Evolutionary conservation across 1,140 invertebrate species (phyloP), one percentile per base, ranked within the genome.

Genomic region (Chrysomallon squamiferum): DNA sequence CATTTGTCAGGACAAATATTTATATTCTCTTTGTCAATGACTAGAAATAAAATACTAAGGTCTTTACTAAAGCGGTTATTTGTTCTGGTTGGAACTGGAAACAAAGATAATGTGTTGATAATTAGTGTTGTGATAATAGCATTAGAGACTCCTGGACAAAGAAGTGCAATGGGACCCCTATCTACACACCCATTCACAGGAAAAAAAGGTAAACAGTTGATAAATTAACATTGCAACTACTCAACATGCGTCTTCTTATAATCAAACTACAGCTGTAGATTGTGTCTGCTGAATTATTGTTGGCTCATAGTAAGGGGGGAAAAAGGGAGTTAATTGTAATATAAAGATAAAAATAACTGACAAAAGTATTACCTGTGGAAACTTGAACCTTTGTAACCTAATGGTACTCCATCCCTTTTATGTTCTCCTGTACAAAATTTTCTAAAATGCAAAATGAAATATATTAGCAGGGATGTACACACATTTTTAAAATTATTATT

Each of bases 401-500:
- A 89, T 0, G 96, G 95, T n/a, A 99, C 94, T 27, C 93, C 94
- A 80, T 99, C 97, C 75, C 87, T 88, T 72, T 88, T 88, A 70
- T 88, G 88, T 87, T 99, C 97, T 29, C 98, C 98, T 0, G 97
- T 99, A 83, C 98, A 99, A 81, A 99, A 93, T 82, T 98, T 94
- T 71, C 97, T 90, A 72, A 2, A 81, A 79, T 66, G 64, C 38
- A 38, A 60, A 45, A 65, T 38, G 64, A 57, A 29, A n/a, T 27
- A 0, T 7, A 38, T 32, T 13, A 41, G 57, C 15, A 22, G 18
- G 50, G 9, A 38, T 25, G 9, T 47, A 47, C 9, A 7, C 7
- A 18, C 45, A 47, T 47, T 11, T 18, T 22, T 18, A 5, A 1
- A 47, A 47, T 47, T 20, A 20, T 47, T 47, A 4, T 6, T 20